phyloP scores from a whole-genome alignment of 2,113 vertebrate species.

The Chionis minor region DNA sequence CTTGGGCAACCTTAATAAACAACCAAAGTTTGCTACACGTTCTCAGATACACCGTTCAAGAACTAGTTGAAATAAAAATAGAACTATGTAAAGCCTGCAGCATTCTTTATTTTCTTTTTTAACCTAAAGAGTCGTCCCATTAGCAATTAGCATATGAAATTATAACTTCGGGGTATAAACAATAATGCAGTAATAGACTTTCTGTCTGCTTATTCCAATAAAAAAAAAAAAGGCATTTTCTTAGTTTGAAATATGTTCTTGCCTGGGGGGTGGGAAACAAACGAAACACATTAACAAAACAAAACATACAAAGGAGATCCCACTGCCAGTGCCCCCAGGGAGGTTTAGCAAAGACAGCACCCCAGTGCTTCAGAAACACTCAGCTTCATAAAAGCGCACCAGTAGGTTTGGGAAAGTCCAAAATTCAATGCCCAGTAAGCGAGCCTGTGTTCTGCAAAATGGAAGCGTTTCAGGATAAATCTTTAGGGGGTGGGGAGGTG shows the following conservation, averaged over 20 bases:
- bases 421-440: background rate
- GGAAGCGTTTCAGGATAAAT: background rate
- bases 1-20: background rate
- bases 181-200: background rate
- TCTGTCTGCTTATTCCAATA: background rate
- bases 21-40: background rate
- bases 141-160: background rate
- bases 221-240: background rate
- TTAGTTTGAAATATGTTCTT: background rate
- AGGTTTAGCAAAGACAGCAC: background rate
- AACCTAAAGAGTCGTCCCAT: background rate
- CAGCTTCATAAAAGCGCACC: background rate
- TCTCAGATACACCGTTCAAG: background rate
- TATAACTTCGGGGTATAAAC: background rate
- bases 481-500: background rate
- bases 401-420: background rate
- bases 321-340: background rate
- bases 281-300: background rate
- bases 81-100: background rate
- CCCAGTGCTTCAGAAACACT: background rate
- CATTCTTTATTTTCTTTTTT: background rate
- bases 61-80: background rate
- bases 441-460: background rate
- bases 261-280: background rate
- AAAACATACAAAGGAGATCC: background rate